phyloP scores from a whole-genome alignment of 2,888 invertebrate species.

The Cryptocephalus primarius region DNA sequence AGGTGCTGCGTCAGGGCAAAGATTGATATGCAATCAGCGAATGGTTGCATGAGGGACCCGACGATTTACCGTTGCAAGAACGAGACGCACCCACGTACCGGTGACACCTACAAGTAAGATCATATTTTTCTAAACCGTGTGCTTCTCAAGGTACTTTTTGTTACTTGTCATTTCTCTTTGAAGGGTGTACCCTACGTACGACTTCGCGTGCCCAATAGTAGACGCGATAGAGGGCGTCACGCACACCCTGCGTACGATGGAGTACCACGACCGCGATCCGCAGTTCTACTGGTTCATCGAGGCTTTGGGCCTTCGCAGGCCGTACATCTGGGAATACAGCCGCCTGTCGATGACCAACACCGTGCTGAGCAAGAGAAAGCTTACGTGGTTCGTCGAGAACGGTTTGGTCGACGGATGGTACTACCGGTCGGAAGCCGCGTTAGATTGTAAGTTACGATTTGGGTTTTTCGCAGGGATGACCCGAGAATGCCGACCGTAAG shows the following conservation, averaged over 20 bases:
- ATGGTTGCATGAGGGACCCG: conserved; percentile 96
- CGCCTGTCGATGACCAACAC: conserved; percentile 97
- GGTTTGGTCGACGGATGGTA: conserved; percentile 93
- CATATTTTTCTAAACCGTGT: neutral
- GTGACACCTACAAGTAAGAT: conserved; percentile 81
- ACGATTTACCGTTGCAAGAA: conserved; percentile 97
- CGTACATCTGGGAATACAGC: conserved; percentile 93
- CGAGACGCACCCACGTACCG: conserved; percentile 88
- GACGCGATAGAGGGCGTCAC: conserved; percentile 96
- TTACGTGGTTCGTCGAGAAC: conserved; percentile 96
- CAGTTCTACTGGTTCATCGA: conserved; percentile 98
- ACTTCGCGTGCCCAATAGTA: conserved; percentile 99
- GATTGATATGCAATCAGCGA: conserved; percentile 92
- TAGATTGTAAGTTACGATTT: too few species aligned
- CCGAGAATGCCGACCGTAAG: conserved; percentile 97
- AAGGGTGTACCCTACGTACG: conserved; percentile 98
- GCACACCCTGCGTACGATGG: conserved; percentile 93
- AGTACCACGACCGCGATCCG: conserved; percentile 95
- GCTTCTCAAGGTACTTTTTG: neutral
- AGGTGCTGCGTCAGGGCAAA: conserved; percentile 93
- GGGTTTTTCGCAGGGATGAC: conserved; percentile 65
- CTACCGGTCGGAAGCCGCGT: too few species aligned
- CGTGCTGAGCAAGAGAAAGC: conserved; percentile 91
- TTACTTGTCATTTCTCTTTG: conserved; percentile 17
- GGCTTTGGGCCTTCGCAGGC: conserved; percentile 73